Evolutionary conservation across 2,113 vertebrate species (phyloP).

Genomic region (Strix aluco): DNA sequence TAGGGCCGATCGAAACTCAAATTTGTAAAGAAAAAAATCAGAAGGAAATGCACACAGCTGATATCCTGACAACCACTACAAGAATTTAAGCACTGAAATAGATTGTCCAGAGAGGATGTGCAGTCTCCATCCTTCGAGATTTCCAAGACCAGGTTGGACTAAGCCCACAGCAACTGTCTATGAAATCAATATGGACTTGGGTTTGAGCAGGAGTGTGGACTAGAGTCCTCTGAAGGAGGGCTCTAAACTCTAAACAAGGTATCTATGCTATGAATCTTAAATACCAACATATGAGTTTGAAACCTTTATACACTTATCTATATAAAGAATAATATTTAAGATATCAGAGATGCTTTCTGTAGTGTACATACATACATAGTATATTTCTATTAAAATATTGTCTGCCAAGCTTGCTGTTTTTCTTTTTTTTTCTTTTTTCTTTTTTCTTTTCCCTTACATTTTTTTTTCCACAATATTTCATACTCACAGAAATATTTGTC

Average conservation of each 20-base stretch:
- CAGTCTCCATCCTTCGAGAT: background rate
- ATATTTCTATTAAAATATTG: background rate
- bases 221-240: rapidly evolving
- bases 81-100: background rate
- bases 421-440: too few species aligned
- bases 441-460: background rate
- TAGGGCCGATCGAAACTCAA: background rate
- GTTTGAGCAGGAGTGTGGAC: background rate
- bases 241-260: background rate
- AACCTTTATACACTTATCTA: background rate
- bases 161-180: background rate
- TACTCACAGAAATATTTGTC: background rate
- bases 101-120: background rate
- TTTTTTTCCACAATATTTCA: background rate
- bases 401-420: background rate
- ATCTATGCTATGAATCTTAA: background rate
- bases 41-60: background rate
- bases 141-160: background rate
- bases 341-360: background rate
- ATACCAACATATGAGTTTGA: background rate
- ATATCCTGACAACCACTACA: background rate
- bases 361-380: background rate
- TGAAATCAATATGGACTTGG: background rate
- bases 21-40: background rate
- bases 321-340: background rate